Evolutionary conservation across 2,113 vertebrate species (phyloP).

Genomic region (Pantherophis guttatus): DNA sequence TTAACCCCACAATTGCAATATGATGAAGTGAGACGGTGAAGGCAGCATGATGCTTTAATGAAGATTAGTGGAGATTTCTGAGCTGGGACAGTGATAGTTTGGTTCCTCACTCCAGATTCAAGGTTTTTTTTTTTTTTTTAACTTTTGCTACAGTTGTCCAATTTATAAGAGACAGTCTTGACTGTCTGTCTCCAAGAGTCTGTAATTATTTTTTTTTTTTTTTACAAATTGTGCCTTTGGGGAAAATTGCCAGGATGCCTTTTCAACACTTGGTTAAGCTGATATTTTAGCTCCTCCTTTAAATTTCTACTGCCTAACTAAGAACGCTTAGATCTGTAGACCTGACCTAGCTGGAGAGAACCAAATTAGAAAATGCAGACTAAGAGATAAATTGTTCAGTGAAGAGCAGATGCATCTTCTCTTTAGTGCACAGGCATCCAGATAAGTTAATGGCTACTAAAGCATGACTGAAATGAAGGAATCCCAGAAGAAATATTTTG

Average conservation of each 20-base stretch:
- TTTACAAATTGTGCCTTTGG: not conserved
- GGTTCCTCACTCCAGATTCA: not conserved
- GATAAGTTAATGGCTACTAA: not conserved
- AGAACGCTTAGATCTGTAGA: not conserved
- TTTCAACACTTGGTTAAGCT: not conserved
- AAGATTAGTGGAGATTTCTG: slow-evolving; percentile 18
- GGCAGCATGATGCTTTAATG: slow-evolving; percentile 22
- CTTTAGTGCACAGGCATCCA: not conserved
- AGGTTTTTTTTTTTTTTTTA: not conserved
- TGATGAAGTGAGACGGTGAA: not conserved
- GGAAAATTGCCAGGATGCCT: not conserved
- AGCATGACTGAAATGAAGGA: not conserved
- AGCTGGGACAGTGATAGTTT: not conserved
- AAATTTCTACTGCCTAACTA: not conserved
- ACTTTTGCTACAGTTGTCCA: slow-evolving; percentile 43
- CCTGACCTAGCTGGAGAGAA: not conserved
- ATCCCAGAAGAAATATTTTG: not conserved
- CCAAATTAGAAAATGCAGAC: not conserved
- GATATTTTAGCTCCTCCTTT: not conserved
- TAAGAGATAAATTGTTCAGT: not conserved
- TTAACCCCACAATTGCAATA: slow-evolving; percentile 33
- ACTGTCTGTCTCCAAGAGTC: not conserved
- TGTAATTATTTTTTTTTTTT: not conserved
- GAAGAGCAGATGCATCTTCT: not conserved
- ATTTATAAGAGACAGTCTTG: not conserved